Percentiles rank a stretch among this genome's conserved stretches.
Evolutionary conservation across 1,140 invertebrate genomes (phyloP).

Genomic region (Akabosia matsudoensis): DNA sequence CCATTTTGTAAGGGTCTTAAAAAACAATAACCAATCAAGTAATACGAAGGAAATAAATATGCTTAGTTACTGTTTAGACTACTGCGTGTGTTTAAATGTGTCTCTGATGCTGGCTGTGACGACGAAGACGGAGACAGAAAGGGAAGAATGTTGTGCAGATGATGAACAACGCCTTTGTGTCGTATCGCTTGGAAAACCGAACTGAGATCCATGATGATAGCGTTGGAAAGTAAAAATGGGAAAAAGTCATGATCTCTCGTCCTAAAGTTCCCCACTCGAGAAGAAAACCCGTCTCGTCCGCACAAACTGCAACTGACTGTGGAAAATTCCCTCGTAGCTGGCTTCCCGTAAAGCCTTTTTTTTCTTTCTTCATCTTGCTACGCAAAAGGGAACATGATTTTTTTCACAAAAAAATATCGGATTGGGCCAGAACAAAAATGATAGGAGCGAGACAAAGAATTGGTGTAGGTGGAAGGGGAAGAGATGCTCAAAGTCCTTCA

Average conservation of each 20-base stretch:
- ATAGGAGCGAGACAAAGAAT: too few relatives aligned
- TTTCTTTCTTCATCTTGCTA: not conserved
- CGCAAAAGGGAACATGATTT: too few relatives aligned
- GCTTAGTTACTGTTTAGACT: not conserved
- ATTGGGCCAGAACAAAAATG: too few relatives aligned
- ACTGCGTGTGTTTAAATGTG: not conserved
- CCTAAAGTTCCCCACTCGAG: not conserved
- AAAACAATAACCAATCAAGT: too few relatives aligned
- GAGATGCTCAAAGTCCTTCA: too few relatives aligned
- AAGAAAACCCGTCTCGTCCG: not conserved
- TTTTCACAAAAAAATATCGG: too few relatives aligned
- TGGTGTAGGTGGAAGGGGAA: too few relatives aligned
- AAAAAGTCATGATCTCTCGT: not conserved
- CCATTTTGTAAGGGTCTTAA: too few relatives aligned
- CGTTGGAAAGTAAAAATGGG: not conserved
- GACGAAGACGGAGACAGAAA: not conserved
- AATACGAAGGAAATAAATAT: not conserved
- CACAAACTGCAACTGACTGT: not conserved
- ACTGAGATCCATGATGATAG: not conserved
- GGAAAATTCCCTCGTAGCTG: not conserved
- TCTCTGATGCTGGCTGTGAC: not conserved
- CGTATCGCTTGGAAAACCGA: not conserved
- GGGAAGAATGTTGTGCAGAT: not conserved
- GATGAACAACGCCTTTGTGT: not conserved
- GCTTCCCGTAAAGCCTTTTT: too few relatives aligned